Conservation (phyloP, 2,113 vertebrate genomes). For the Siphamia tubifer region DNA sequence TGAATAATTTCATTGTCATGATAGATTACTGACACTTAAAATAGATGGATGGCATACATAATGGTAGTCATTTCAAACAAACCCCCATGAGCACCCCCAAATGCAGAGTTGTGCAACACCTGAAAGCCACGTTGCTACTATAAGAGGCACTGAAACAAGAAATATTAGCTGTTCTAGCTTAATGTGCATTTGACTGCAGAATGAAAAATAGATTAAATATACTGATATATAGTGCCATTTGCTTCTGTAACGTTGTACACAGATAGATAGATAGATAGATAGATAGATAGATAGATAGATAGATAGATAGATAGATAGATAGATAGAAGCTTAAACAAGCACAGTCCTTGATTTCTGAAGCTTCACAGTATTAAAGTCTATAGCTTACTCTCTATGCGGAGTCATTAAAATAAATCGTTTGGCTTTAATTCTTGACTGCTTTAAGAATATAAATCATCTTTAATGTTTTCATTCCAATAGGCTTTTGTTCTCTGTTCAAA, state of each 20-base stretch:
- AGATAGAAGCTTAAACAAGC: too few species aligned
- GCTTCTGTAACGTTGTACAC: too few species aligned
- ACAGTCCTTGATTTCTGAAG: too few species aligned
- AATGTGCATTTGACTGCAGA: too few species aligned
- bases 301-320: too few species aligned
- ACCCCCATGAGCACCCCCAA: neutral
- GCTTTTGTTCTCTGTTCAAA: neutral
- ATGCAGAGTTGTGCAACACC: constrained; percentile 31
- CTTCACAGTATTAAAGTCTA: neutral
- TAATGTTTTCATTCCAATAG: neutral
- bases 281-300: too few species aligned
- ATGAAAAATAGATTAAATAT: too few species aligned
- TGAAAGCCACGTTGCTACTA: constrained; percentile 31
- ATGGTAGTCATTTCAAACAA: neutral
- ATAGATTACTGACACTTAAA: neutral
- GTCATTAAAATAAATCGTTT: neutral
- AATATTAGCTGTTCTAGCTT: neutral
- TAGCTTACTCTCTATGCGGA: neutral
- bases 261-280: too few species aligned
- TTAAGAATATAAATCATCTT: neutral
- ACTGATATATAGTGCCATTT: too few species aligned
- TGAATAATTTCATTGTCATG: neutral
- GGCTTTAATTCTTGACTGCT: too few species aligned
- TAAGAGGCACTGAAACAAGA: neutral
- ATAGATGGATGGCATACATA: neutral